A percentile compares a stretch with the other conserved stretches of the same genome.
These are phyloP conservation scores for Peribatodes rhomboidaria DNA, from an alignment of 2,888 invertebrate genomes.

Conservation along the genomic window DNA sequence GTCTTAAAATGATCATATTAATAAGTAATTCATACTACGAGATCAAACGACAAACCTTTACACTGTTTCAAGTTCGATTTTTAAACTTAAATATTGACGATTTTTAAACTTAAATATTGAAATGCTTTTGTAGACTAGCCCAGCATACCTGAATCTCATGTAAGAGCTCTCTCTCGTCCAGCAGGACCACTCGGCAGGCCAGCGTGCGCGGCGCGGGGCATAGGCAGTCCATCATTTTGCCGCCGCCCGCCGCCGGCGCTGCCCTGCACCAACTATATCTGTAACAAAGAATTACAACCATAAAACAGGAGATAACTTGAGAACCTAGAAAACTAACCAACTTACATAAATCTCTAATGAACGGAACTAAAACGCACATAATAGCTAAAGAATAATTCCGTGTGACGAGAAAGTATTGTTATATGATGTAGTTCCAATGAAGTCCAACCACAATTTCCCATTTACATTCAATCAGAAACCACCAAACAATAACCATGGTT, in stretches of 20 bases:
- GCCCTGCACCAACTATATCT: slow-evolving; percentile 47
- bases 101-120: too few relatives aligned
- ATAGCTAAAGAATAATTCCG: too few relatives aligned
- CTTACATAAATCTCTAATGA: too few relatives aligned
- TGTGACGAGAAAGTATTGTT: too few relatives aligned
- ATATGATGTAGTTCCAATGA: too few relatives aligned
- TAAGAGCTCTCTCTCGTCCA: slow-evolving; percentile 95
- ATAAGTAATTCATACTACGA: too few relatives aligned
- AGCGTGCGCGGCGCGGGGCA: slow-evolving; percentile 88
- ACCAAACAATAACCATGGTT: slow-evolving; percentile 14
- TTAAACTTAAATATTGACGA: too few relatives aligned
- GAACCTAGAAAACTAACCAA: too few relatives aligned
- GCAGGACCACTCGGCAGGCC: slow-evolving; percentile 94
- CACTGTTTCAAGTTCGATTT: too few relatives aligned
- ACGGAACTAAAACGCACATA: too few relatives aligned
- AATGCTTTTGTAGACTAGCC: not conserved
- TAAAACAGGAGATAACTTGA: not conserved
- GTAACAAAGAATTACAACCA: slow-evolving; percentile 43
- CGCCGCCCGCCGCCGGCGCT: slow-evolving; percentile 54
- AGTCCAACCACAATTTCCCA: not conserved
- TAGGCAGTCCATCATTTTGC: slow-evolving; percentile 84
- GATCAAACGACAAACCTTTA: too few relatives aligned
- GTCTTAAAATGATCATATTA: too few relatives aligned
- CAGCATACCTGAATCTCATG: slow-evolving; percentile 94
- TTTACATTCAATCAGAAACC: slow-evolving; percentile 11